Evolutionary conservation across 2,113 vertebrate species (phyloP), one percentile per base, ranked within the genome.

Genomic region (Chitala chitala): DNA sequence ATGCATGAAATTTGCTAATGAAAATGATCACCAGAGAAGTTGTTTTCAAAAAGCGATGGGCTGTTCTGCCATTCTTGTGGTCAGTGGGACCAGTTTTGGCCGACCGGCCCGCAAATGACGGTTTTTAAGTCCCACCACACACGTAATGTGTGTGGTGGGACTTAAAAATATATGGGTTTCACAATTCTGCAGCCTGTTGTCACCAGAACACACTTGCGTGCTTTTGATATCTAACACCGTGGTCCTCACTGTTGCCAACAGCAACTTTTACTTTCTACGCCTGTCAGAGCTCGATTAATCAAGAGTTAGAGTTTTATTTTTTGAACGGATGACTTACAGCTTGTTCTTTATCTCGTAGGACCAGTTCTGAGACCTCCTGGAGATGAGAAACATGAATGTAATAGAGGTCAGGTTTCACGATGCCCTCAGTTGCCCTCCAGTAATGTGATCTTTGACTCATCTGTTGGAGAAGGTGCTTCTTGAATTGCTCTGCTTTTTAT

Each of bases 121-220:
- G n/a, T n/a, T n/a, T n/a, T n/a, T n/a, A n/a, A n/a, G n/a, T n/a
- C n/a, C n/a, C n/a, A n/a, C n/a, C n/a, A n/a, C n/a, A n/a, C n/a
- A n/a, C n/a, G n/a, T n/a, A n/a, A n/a, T n/a, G n/a, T n/a, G n/a
- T n/a, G n/a, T n/a, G n/a, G n/a, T n/a, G n/a, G n/a, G n/a, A n/a
- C n/a, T n/a, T n/a, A n/a, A n/a, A n/a, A n/a, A n/a, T n/a, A n/a
- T n/a, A n/a, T n/a, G n/a, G n/a, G n/a, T n/a, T n/a, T n/a, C n/a
- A n/a, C n/a, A n/a, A n/a, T n/a, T n/a, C n/a, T n/a, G n/a, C n/a
- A n/a, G n/a, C n/a, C n/a, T n/a, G n/a, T n/a, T n/a, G n/a, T n/a
- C n/a, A n/a, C 74, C 42, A 59, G 44, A 74, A 2, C 76, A 74
- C 76, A 54, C 69, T 72, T 63, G 64, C 44, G 15, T 17, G 13